Evolutionary conservation across 2,888 invertebrate species (phyloP).

Genomic region (Drosophila falleni): DNA sequence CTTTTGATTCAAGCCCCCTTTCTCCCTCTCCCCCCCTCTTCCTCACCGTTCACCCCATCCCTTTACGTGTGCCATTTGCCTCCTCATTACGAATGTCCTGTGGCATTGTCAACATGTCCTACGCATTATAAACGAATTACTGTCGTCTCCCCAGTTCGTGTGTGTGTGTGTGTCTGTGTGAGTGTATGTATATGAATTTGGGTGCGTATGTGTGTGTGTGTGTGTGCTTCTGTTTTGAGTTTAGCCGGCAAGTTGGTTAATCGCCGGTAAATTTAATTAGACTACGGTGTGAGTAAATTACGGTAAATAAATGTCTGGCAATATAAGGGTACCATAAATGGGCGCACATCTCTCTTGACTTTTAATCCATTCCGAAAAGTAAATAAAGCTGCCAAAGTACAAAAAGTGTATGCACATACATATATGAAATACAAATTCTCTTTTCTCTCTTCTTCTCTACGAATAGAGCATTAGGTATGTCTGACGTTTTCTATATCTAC

Average conservation of each 20-base stretch:
- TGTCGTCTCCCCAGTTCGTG: constrained; percentile 61
- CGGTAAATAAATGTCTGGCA: constrained; percentile 77
- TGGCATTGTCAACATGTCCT: constrained; percentile 84
- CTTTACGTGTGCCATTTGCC: constrained; percentile 39
- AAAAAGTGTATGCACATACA: constrained; percentile 9
- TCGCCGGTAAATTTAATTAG: constrained; percentile 82
- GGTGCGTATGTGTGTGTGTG: constrained; percentile 1
- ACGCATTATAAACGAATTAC: constrained; percentile 85
- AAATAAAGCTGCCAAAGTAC: constrained; percentile 42
- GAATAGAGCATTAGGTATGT: no score
- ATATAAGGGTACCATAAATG: constrained; percentile 47
- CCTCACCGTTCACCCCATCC: not conserved
- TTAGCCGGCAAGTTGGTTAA: constrained; percentile 77
- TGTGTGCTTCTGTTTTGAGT: constrained; percentile 67
- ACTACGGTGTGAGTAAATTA: constrained; percentile 73
- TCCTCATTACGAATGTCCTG: constrained; percentile 80
- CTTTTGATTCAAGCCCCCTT: constrained; percentile 63
- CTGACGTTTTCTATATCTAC: no score
- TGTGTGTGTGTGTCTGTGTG: constrained; percentile 15
- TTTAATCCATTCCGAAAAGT: constrained; percentile 44
- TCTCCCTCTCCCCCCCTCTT: not conserved
- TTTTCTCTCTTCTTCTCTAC: not conserved
- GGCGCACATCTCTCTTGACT: constrained; percentile 18
- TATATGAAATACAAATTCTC: constrained; percentile 45
- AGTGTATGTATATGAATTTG: not conserved